Base-by-base conservation (phyloP, 2,113 vertebrate genomes). In the Tachysurus vachellii region DNA sequence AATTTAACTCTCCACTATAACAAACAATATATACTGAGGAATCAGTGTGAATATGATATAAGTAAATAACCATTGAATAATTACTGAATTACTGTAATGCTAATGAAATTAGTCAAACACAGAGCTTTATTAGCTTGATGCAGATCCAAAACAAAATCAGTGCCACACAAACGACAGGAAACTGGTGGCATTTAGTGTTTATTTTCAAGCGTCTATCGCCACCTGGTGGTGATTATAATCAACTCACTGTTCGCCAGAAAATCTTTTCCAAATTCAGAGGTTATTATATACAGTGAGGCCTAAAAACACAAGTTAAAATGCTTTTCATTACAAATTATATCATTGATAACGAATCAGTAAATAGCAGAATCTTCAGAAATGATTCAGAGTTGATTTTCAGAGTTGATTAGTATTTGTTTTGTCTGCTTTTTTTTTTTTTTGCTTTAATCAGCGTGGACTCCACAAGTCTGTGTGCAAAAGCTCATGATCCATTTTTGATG, bases 131-230 rank as follows among this genome's bases (percentile, higher is more conserved):
- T 16, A n/a, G 28, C 56, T 53, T 36, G 17, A 56, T 28, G 31
- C 4, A 80, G 2, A 70, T 59, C 5, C 7, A 28, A 56, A 12
- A 50, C 8, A 50, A 50, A 50, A 50, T 50, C 10, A 44, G 42
- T 17, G 9, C n/a, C 1, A 47, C 21, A 26, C 53, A n/a, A 23
- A 16, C 42, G 70, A 17, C 19, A 36, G 31, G 79, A 59, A 57
- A 21, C 31, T 66, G 26, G 42, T 17, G 16, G 13, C 17, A 28
- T 13, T 76, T 0, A 12, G 26, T 57, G 7, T 10, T 50, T 79
- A 92, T 94, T 91, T 86, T 36, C 73, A 87, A 86, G 88, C 82
- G 42, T 62, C 93, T 89, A 87, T 44, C 91, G 83, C 93, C 93
- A 90, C 89, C 94, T 94, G 85, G 89, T 93, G 95, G 68, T 83